Percentiles rank a stretch among this genome's conserved stretches.
These are phyloP conservation scores for Drosophila miranda DNA, from an alignment of 1,140 invertebrate species.

Conservation along the genomic window DNA sequence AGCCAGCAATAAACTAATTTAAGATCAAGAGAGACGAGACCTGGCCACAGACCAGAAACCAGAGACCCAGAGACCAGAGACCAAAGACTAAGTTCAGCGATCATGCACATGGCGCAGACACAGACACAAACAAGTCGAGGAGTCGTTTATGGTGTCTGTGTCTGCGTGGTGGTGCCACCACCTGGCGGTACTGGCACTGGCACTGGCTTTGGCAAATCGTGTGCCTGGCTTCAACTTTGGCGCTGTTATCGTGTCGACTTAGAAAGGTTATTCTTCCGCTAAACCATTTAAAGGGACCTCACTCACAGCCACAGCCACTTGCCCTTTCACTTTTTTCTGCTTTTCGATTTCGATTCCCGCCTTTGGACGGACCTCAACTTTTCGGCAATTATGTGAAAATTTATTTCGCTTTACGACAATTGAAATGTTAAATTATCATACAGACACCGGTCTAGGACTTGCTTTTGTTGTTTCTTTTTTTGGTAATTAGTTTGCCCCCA, in stretches of 20 bases:
- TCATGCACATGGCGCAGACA: slow-evolving; percentile 64
- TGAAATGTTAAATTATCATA: slow-evolving; percentile 77
- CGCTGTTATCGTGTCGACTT: slow-evolving; percentile 56
- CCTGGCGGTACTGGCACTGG: slow-evolving; percentile 31
- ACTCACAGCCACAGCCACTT: slow-evolving; percentile 31
- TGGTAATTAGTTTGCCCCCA: slow-evolving; percentile 54
- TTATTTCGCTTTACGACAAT: slow-evolving; percentile 63
- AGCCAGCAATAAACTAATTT: slow-evolving; percentile 76
- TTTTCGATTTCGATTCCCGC: slow-evolving; percentile 17
- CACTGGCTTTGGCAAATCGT: slow-evolving; percentile 41
- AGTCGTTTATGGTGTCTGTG: background rate
- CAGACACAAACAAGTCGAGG: slow-evolving; percentile 9
- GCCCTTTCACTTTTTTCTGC: slow-evolving; percentile 71
- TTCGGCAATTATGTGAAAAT: slow-evolving; percentile 65
- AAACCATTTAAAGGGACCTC: slow-evolving; percentile 74
- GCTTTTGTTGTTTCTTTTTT: slow-evolving; percentile 2
- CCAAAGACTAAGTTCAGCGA: slow-evolving; percentile 31
- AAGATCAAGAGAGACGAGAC: slow-evolving; percentile 55
- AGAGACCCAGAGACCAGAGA: slow-evolving; percentile 10
- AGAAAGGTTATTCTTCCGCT: slow-evolving; percentile 80
- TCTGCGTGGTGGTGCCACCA: slow-evolving; percentile 39
- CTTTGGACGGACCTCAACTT: slow-evolving; percentile 28
- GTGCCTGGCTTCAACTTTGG: slow-evolving; percentile 57
- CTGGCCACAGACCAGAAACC: background rate
- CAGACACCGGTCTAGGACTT: slow-evolving; percentile 30